phyloP scores from a whole-genome alignment of 35 echinoderm and acorn worm genomes.

The Patiria miniata region DNA sequence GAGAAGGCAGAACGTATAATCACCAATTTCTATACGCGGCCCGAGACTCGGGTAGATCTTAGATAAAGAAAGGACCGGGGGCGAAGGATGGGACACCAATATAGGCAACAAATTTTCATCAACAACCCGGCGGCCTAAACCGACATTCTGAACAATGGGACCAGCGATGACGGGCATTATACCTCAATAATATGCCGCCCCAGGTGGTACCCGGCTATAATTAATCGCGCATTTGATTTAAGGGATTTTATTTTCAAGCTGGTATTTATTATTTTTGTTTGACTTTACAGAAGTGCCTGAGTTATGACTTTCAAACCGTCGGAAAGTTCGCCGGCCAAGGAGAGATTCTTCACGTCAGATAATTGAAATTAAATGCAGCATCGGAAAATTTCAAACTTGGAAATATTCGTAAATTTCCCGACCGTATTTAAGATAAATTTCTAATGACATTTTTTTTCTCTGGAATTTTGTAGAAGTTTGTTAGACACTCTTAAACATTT shows the following conservation, averaged over 20 bases:
- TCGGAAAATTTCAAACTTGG: too few species aligned
- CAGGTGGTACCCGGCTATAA: constrained; percentile 5
- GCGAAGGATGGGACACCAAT: constrained; percentile 16
- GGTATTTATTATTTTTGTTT: background rate
- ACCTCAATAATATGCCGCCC: background rate
- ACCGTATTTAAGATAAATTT: too few species aligned
- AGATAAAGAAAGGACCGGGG: background rate
- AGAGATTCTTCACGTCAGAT: too few species aligned
- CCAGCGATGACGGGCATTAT: background rate
- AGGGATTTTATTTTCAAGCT: background rate
- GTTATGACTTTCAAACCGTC: too few species aligned
- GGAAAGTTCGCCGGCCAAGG: too few species aligned
- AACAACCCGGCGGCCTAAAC: background rate
- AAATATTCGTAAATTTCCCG: too few species aligned
- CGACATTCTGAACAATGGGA: background rate
- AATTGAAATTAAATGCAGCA: too few species aligned
- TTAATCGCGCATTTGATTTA: constrained; percentile 7
- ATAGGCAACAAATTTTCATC: constrained; percentile 28
- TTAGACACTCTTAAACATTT: too few species aligned
- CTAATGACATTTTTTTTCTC: too few species aligned
- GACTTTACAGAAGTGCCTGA: background rate
- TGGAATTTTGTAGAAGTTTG: too few species aligned
- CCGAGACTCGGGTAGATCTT: background rate
- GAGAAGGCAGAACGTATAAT: background rate
- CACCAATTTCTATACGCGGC: constrained; percentile 6